Evolutionary conservation across 2,113 vertebrate genomes (phyloP).

Genomic region (Rousettus leschenaultii): DNA sequence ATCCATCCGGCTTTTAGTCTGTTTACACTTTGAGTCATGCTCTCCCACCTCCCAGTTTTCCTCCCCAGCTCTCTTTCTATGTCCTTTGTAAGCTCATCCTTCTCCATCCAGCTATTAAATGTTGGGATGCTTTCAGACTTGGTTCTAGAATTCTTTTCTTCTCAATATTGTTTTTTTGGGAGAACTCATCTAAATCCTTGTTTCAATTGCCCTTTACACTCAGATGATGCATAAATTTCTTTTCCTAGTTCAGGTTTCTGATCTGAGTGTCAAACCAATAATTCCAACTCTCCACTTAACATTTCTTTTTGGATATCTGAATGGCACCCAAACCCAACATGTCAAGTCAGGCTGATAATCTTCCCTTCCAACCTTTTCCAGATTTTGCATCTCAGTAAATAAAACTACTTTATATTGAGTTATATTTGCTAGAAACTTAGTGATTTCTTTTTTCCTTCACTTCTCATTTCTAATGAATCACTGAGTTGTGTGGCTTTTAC

Average conservation of each 20-base stretch:
- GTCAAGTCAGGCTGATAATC: neutral
- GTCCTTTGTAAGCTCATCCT: neutral
- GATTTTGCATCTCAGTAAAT: neutral
- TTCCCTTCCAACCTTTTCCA: neutral
- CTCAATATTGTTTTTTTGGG: neutral
- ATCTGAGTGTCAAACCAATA: neutral
- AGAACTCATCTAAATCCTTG: neutral
- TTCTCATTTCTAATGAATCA: neutral
- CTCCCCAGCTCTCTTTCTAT: neutral
- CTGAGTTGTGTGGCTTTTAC: neutral
- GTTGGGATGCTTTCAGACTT: neutral
- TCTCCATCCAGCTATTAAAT: neutral
- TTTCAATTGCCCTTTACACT: neutral
- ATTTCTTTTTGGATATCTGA: neutral
- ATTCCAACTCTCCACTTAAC: neutral
- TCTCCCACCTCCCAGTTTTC: neutral
- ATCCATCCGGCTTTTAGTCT: neutral
- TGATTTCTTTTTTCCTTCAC: neutral
- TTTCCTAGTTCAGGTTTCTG: neutral
- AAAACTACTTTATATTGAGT: neutral
- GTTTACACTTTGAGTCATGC: neutral
- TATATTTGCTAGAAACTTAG: neutral
- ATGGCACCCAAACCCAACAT: neutral
- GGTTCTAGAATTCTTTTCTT: neutral
- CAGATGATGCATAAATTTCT: neutral